Evolutionary conservation across 2,888 invertebrate genomes (phyloP).

Genomic region (Osedax fenrisi): DNA sequence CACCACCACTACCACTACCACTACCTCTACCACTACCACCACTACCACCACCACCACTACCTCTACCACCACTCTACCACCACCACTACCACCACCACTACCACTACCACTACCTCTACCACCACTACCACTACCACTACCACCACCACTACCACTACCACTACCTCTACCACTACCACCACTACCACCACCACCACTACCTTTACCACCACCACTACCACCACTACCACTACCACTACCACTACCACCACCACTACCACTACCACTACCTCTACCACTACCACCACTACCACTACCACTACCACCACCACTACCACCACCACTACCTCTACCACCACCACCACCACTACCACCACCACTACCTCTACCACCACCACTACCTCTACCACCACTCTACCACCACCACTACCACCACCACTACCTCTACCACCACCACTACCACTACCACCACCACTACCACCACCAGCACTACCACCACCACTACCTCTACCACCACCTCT

Average conservation of each 20-base stretch:
- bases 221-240: neutral
- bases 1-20: neutral
- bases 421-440: neutral
- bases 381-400: neutral
- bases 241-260: neutral
- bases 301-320: neutral
- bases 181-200: neutral
- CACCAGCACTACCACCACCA: neutral
- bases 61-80: neutral
- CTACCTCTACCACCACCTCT: no score
- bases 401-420: neutral
- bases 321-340: neutral
- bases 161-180: neutral
- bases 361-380: neutral
- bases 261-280: neutral
- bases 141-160: neutral
- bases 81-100: neutral
- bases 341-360: neutral
- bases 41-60: neutral
- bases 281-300: neutral
- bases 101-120: neutral
- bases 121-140: neutral
- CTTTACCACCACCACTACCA: neutral
- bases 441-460: neutral
- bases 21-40: neutral